These are phyloP conservation scores for human DNA, from an alignment of 2,113 vertebrate species.

Conservation along the genomic window GRCh38 chr9:121974501-121975000, in stretches of 20 bases:
- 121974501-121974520: conserved; percentile 26
- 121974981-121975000: conserved; percentile 78
- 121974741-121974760: conserved; percentile 38
- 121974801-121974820: not conserved
- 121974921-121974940: conserved; percentile 97
- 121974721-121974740: conserved; percentile 76
- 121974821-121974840: not conserved
- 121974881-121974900: conserved; percentile 96
- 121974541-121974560: conserved; percentile 73
- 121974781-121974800: not conserved
- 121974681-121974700: conserved; percentile 77
- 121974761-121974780: not conserved
- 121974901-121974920: conserved; percentile 98
- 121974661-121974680: conserved; percentile 78
- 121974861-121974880: conserved; percentile 35
- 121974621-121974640: conserved; percentile 81
- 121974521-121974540: conserved; percentile 72
- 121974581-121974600: conserved; percentile 81
- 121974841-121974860: not conserved
- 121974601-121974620: conserved; percentile 81
- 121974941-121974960: conserved; percentile 97
- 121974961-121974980: conserved; percentile 99
- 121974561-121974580: conserved; percentile 78
- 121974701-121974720: conserved; percentile 73
- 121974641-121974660: conserved; percentile 74